phyloP scores from a whole-genome alignment of 2,113 vertebrate species.

The Sinocyclocheilus grahami region DNA sequence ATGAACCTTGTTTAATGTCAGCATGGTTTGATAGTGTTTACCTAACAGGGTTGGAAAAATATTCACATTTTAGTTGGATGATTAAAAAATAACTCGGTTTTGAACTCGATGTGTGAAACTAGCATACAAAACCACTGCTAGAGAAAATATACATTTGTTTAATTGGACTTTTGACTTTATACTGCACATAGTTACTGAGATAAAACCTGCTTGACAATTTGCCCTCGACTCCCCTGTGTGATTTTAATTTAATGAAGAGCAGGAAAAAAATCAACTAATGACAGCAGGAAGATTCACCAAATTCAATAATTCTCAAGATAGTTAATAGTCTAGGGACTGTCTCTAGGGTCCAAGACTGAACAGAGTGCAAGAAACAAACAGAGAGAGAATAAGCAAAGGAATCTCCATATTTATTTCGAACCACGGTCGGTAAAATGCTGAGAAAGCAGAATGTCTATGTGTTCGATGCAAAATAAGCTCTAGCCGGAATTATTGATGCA shows the following conservation, averaged over 20 bases:
- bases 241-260: constrained; percentile 5
- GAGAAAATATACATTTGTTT: not conserved
- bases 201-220: not conserved
- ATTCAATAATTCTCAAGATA: constrained; percentile 17
- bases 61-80: no score
- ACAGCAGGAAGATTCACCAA: not conserved
- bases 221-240: not conserved
- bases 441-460: constrained; percentile 45
- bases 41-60: no score
- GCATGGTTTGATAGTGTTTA: no score
- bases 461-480: constrained; percentile 49
- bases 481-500: constrained; percentile 57
- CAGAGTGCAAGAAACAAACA: constrained; percentile 14
- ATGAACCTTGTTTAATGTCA: no score
- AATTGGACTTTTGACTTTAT: not conserved
- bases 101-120: not conserved
- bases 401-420: constrained; percentile 51
- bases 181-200: not conserved
- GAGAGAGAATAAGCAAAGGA: not conserved
- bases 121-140: not conserved
- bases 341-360: not conserved
- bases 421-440: constrained; percentile 56
- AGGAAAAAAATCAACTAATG: not conserved
- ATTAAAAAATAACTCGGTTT: no score
- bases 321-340: not conserved